phyloP scores from a whole-genome alignment of 2,888 invertebrate species.

The Euplexia lucipara region DNA sequence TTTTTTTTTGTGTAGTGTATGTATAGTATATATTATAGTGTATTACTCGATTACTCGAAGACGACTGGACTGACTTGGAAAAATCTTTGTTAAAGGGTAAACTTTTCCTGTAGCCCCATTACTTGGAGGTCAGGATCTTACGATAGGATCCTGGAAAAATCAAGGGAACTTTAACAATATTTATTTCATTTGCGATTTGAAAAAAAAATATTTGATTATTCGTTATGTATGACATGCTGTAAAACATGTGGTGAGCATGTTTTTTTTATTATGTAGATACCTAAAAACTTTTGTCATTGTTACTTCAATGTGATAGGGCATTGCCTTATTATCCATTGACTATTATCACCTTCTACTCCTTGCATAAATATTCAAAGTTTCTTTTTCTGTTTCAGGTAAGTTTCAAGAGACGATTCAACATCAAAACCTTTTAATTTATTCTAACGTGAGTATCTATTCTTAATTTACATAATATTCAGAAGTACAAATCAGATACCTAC shows the following conservation, averaged over 20 bases:
- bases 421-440: not conserved
- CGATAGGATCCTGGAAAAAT: too few relatives aligned
- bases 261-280: not conserved
- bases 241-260: not conserved
- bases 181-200: too few relatives aligned
- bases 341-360: not conserved
- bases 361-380: constrained; percentile 7
- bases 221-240: not conserved
- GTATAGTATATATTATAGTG: too few relatives aligned
- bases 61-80: too few relatives aligned
- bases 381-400: constrained; percentile 49
- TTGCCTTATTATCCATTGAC: not conserved
- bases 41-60: too few relatives aligned
- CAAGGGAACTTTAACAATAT: too few relatives aligned
- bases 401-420: constrained; percentile 5
- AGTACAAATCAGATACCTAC: not conserved
- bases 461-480: not conserved
- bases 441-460: constrained; percentile 19
- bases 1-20: too few relatives aligned
- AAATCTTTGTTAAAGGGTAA: too few relatives aligned
- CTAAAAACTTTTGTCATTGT: not conserved
- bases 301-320: not conserved
- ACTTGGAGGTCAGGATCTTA: too few relatives aligned
- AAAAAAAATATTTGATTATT: not conserved
- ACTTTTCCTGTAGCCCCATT: too few relatives aligned